Evolutionary conservation across 2,888 invertebrate species (phyloP).

Genomic region (Serrognathus titanus): DNA sequence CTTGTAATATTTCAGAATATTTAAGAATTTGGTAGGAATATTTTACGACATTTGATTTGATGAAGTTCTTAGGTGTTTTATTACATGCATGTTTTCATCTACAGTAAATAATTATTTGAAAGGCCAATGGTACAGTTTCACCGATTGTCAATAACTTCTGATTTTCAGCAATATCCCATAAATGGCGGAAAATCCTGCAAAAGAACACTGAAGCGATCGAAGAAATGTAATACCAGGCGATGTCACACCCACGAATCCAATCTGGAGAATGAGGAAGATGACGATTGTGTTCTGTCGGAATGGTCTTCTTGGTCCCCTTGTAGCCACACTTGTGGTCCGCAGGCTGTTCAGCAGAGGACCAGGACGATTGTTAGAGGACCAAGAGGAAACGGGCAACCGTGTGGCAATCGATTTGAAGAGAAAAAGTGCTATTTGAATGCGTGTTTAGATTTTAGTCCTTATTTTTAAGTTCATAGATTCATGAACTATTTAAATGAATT

Average conservation of each 20-base stretch:
- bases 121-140: neutral
- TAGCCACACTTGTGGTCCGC: conserved; percentile 60
- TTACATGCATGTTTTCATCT: too few relatives aligned
- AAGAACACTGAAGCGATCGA: too few relatives aligned
- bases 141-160: conserved; percentile 1
- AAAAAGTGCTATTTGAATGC: conserved; percentile 42
- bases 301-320: conserved; percentile 56
- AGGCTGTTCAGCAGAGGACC: conserved; percentile 54
- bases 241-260: too few relatives aligned
- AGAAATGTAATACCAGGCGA: too few relatives aligned
- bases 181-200: conserved; percentile 49
- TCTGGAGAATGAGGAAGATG: conserved; percentile 53
- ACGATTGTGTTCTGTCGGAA: conserved; percentile 54
- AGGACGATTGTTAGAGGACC: conserved; percentile 47
- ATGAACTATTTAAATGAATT: neutral
- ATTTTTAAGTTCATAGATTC: neutral
- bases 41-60: too few relatives aligned
- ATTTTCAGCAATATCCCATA: conserved; percentile 41
- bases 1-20: too few relatives aligned
- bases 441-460: conserved; percentile 23
- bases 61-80: too few relatives aligned
- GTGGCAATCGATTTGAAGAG: conserved; percentile 45
- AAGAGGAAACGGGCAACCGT: conserved; percentile 43
- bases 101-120: neutral
- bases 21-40: too few relatives aligned